Percentiles rank a stretch among this genome's conserved stretches.
phyloP scores from a whole-genome alignment of 2,113 vertebrate species.

The Hypocryptadius cinnamomeus region DNA sequence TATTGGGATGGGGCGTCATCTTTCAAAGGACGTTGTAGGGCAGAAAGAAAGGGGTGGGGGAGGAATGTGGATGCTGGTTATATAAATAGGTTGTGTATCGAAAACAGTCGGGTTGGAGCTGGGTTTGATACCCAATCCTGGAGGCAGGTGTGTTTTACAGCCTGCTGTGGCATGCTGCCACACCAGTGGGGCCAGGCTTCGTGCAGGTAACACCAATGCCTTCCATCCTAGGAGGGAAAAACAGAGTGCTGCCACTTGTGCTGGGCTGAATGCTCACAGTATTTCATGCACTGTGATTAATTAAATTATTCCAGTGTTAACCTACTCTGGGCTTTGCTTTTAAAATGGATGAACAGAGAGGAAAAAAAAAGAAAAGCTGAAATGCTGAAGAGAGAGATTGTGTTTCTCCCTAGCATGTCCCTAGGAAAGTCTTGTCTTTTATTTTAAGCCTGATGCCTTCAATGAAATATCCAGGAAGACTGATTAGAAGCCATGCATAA shows the following conservation, averaged over 20 bases:
- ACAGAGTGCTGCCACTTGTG: not conserved
- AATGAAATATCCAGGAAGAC: conserved; percentile 19
- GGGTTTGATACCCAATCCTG: not conserved
- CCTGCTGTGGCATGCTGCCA: not conserved
- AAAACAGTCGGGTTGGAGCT: not conserved
- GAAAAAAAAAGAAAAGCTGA: not conserved
- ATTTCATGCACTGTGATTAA: conserved; percentile 43
- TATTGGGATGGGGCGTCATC: not conserved
- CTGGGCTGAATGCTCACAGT: conserved; percentile 34
- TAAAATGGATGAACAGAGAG: conserved; percentile 38
- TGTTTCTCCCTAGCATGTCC: not conserved
- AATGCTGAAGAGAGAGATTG: conserved; percentile 3
- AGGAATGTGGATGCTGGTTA: not conserved
- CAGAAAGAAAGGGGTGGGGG: not conserved
- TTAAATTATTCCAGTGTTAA: conserved; percentile 55
- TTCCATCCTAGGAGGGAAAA: not conserved
- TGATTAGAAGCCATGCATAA: conserved; percentile 41
- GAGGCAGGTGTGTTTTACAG: not conserved
- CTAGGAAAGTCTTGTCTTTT: conserved; percentile 45
- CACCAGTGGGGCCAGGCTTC: not conserved
- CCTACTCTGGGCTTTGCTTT: conserved; percentile 43
- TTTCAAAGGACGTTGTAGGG: not conserved
- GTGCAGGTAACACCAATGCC: not conserved
- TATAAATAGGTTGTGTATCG: not conserved
- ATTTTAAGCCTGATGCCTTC: conserved; percentile 44